Percentiles rank a stretch among this genome's conserved stretches.
These are phyloP conservation scores for Drosophila eugracilis DNA, from an alignment of 1,140 invertebrate species.

Conservation along the genomic window DNA sequence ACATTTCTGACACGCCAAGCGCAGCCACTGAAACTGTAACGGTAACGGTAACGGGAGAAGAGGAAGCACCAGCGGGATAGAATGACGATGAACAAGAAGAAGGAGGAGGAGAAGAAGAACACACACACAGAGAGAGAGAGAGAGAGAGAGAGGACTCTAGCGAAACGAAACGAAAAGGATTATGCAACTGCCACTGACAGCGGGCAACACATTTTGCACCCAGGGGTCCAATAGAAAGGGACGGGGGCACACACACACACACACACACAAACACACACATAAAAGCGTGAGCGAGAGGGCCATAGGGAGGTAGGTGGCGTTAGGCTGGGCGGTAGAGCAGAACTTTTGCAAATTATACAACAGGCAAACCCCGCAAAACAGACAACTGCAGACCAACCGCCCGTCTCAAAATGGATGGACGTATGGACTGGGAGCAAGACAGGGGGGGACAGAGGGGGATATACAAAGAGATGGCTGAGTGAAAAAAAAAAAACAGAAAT, in stretches of 20 bases:
- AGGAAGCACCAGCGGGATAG: conserved; percentile 7
- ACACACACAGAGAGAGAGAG: neutral
- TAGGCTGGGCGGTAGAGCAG: conserved; percentile 1
- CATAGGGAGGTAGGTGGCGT: conserved; percentile 1
- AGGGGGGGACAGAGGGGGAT: neutral
- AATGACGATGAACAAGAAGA: conserved; percentile 3
- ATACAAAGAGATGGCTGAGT: neutral
- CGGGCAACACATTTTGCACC: conserved; percentile 46
- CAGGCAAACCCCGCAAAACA: conserved; percentile 37
- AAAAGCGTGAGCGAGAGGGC: neutral
- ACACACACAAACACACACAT: too few relatives aligned
- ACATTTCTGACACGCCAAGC: conserved; percentile 49
- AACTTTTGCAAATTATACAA: conserved; percentile 57
- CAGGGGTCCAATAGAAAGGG: conserved; percentile 37
- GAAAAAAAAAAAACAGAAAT: neutral
- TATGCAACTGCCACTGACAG: conserved; percentile 47
- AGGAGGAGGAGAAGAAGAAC: neutral
- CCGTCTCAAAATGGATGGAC: conserved; percentile 34
- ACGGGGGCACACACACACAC: conserved; percentile 1
- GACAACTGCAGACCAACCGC: conserved; percentile 42
- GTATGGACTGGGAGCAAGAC: conserved; percentile 7
- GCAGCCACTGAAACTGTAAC: conserved; percentile 43
- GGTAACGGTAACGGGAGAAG: conserved; percentile 9
- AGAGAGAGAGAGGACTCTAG: conserved; percentile 11
- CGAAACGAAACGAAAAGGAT: conserved; percentile 43